phyloP scores from a whole-genome alignment of 2,113 vertebrate genomes.

The Fukomys damarensis region DNA sequence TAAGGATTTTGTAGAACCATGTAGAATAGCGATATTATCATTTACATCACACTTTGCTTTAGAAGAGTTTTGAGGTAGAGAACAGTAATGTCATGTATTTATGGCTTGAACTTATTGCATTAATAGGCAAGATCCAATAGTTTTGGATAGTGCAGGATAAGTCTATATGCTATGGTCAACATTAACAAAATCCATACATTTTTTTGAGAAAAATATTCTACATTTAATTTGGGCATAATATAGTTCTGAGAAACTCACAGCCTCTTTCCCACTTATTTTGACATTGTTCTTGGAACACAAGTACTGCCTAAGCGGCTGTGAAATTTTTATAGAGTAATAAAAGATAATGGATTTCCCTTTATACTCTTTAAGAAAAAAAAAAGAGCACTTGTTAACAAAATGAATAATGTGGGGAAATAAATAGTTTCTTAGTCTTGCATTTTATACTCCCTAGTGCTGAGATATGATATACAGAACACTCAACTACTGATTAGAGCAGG shows the following conservation, averaged over 20 bases:
- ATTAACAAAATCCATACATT: neutral
- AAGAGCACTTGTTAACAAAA: neutral
- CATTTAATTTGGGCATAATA: slow-evolving; percentile 38
- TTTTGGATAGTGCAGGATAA: neutral
- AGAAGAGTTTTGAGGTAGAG: neutral
- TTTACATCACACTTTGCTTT: neutral
- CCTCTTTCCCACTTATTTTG: neutral
- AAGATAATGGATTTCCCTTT: neutral
- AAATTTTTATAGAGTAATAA: slow-evolving; percentile 8
- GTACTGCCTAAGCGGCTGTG: neutral
- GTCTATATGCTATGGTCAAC: neutral
- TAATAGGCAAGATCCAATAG: neutral
- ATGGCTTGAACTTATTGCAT: neutral
- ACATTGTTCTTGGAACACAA: slow-evolving; percentile 17
- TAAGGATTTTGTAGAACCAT: neutral
- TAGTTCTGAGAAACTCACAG: neutral
- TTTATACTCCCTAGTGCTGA: neutral
- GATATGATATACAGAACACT: neutral
- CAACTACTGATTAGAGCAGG: slow-evolving; percentile 5
- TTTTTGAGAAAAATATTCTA: neutral
- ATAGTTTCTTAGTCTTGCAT: neutral
- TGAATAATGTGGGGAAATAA: neutral
- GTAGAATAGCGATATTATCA: neutral
- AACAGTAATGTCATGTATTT: neutral
- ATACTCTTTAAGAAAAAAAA: neutral